Base-by-base conservation (phyloP, 2,888 invertebrate genomes). In the Folsomia candida region DNA sequence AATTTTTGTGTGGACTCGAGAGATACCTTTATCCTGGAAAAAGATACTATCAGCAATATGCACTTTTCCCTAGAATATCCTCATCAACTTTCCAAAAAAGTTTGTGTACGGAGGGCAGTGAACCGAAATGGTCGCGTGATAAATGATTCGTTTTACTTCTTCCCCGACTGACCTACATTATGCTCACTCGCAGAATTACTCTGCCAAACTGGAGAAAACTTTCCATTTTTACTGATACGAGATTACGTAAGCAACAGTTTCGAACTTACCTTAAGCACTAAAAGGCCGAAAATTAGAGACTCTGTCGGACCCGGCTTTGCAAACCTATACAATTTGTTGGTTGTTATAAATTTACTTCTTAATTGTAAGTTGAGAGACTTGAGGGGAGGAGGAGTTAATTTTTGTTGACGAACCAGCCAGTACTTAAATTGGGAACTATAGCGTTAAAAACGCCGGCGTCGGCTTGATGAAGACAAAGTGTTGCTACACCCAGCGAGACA, bases 261-360 rank as follows among this genome's bases (percentile, higher is more conserved):
- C 24, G 51, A 20, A 29, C 65, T 66, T 76, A 76, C 77, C 76
- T 77, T 77, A 22, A 77, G 64, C 11, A 77, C 77, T 27, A 77
- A 51, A 4, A 77, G 64, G 51, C 77, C 77, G 62, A 77, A 77
- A 3, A 76, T 54, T n/a, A 76, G 66, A 37, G 69, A 69, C 64
- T 77, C 77, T 0, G 76, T 70, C 24, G 77, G 77, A 29, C 77
- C 77, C 20, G 76, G 75, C 60, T 77, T 77, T 22, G 75, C 75
- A 66, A 76, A 76, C 72, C 69, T 58, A 20, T n/a, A 20, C 9
- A 20, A 14, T n/a, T n/a, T n/a, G n/a, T n/a, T n/a, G n/a, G n/a
- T n/a, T n/a, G n/a, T 58, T 20, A 58, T n/a, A 58, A 20, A 58
- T 58, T 6, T n/a, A 11, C 58, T 11, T 58, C 24, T n/a, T n/a